Conservation (phyloP, 2,888 invertebrate species). For the Tachina lurida region DNA sequence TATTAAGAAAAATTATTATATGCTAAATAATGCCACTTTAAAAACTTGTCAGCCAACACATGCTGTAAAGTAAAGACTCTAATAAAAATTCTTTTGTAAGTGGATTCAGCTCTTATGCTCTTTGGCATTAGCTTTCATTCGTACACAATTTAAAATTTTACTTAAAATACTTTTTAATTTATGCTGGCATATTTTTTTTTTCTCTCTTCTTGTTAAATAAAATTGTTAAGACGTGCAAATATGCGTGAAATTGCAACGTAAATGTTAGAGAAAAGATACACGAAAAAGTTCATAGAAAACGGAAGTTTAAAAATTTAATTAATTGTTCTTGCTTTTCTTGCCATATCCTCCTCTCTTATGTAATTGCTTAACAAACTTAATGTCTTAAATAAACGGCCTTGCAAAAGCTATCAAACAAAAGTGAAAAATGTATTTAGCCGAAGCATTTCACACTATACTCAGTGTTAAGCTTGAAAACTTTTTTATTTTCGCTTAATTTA, state of each 20-base stretch:
- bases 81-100: constrained; percentile 35
- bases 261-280: background rate
- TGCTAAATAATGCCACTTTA: constrained; percentile 35
- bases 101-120: background rate
- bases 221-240: constrained; percentile 43
- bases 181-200: constrained; percentile 48
- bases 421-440: background rate
- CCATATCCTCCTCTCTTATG: background rate
- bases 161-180: constrained; percentile 33
- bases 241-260: constrained; percentile 31
- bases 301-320: constrained; percentile 36
- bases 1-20: background rate
- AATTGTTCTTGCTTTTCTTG: background rate
- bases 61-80: background rate
- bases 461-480: background rate
- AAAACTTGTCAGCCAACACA: constrained; percentile 13
- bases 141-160: background rate
- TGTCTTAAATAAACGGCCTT: background rate
- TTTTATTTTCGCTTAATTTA: background rate
- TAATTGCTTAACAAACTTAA: constrained; percentile 13
- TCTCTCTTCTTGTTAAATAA: background rate
- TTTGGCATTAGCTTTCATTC: background rate
- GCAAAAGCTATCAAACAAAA: background rate
- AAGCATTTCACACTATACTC: background rate
- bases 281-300: background rate